Percentiles rank a stretch among this genome's conserved stretches.
phyloP scores from a whole-genome alignment of 2,888 invertebrate genomes.

The Pharmacophagus antenor region DNA sequence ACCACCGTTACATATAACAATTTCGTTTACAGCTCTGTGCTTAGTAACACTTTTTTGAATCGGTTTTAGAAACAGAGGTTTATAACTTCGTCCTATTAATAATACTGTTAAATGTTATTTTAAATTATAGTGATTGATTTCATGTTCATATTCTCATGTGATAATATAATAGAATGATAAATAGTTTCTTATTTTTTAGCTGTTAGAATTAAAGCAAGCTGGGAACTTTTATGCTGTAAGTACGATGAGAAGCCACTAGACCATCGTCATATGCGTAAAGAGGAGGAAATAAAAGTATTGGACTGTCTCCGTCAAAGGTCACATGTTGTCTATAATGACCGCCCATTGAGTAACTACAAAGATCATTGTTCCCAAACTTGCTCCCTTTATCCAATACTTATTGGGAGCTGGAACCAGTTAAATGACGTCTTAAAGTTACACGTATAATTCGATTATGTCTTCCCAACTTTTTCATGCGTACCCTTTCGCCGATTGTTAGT shows the following conservation, averaged over 20 bases:
- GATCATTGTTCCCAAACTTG: conserved; percentile 35
- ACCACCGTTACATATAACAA: conserved; percentile 18
- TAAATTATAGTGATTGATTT: too few relatives aligned
- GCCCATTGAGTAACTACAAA: conserved; percentile 32
- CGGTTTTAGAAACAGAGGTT: background rate
- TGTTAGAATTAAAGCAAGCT: too few relatives aligned
- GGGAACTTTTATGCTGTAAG: too few relatives aligned
- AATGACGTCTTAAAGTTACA: conserved; percentile 33
- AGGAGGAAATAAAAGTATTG: background rate
- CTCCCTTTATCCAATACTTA: conserved; percentile 34
- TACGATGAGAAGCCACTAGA: too few relatives aligned
- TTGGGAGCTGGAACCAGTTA: conserved; percentile 31
- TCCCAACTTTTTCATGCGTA: conserved; percentile 38
- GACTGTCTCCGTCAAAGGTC: conserved; percentile 8
- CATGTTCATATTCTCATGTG: too few relatives aligned
- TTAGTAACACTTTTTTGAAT: background rate
- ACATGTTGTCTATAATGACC: conserved; percentile 30
- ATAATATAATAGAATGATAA: background rate
- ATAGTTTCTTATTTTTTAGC: background rate
- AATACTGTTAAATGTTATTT: too few relatives aligned
- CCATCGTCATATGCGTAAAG: background rate
- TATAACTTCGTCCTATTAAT: background rate
- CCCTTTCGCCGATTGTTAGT: conserved; percentile 43
- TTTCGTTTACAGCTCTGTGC: conserved; percentile 1
- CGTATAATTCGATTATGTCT: conserved; percentile 44